Conservation (phyloP, 30 jellyfish, hydroid and myxozoan species). For the Catostylus mosaicus region DNA sequence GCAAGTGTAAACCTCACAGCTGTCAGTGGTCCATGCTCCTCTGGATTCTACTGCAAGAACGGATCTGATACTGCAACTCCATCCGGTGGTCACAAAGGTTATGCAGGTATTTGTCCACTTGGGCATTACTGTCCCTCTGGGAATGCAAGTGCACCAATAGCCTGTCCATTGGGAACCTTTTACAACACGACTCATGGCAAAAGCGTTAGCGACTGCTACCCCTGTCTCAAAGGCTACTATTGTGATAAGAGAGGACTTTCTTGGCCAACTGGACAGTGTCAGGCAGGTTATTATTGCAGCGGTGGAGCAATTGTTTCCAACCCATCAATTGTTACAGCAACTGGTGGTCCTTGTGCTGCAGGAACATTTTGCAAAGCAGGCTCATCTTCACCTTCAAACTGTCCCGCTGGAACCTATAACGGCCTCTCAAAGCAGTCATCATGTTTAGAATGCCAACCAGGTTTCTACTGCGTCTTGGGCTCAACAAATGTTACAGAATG, state of each 20-base stretch:
- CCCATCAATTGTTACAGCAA: slow-evolving; percentile 64
- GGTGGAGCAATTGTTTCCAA: slow-evolving; percentile 79
- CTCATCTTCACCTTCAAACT: slow-evolving; percentile 68
- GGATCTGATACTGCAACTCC: slow-evolving; percentile 95
- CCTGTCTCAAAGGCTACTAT: slow-evolving; percentile 82
- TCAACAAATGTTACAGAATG: slow-evolving; percentile 71
- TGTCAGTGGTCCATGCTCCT: slow-evolving; percentile 89
- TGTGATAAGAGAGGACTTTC: slow-evolving; percentile 88
- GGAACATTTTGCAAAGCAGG: slow-evolving; percentile 84
- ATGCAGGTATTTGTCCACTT: slow-evolving; percentile 93
- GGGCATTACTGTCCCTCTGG: slow-evolving; percentile 93
- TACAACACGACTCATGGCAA: slow-evolving; percentile 88
- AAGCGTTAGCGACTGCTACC: slow-evolving; percentile 60
- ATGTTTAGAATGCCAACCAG: slow-evolving; percentile 84
- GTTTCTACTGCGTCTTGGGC: slow-evolving; percentile 79
- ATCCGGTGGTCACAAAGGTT: slow-evolving; percentile 87
- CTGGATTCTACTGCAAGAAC: slow-evolving; percentile 86
- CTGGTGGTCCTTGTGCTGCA: slow-evolving; percentile 90
- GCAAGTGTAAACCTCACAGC: slow-evolving; percentile 69
- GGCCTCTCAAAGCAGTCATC: slow-evolving; percentile 62
- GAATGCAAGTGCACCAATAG: slow-evolving; percentile 83
- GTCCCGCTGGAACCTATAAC: slow-evolving; percentile 88
- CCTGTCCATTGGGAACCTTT: slow-evolving; percentile 91
- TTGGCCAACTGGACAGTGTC: slow-evolving; percentile 87
- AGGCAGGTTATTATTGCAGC: slow-evolving; percentile 84